These are phyloP conservation scores for Sceloporus undulatus DNA, from an alignment of 2,113 vertebrate species.

Conservation along the genomic window DNA sequence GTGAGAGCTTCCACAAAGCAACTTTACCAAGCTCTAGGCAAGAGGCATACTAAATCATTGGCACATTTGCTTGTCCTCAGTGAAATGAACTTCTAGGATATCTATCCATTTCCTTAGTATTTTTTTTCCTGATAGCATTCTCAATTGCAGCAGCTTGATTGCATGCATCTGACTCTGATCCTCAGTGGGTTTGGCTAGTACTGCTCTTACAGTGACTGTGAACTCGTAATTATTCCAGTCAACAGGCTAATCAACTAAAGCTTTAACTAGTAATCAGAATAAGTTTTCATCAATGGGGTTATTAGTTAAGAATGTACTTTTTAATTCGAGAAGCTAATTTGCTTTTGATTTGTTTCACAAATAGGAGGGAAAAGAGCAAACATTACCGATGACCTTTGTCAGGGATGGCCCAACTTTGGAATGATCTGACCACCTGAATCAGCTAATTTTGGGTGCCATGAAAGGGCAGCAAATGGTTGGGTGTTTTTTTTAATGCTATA, in stretches of 20 bases:
- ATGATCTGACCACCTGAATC: not conserved
- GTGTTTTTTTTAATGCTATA: not conserved
- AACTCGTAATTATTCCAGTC: not conserved
- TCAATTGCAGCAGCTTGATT: not conserved
- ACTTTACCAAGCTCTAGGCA: not conserved
- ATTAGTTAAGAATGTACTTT: not conserved
- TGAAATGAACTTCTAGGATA: conserved; percentile 25
- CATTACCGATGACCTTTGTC: not conserved
- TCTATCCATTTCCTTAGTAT: not conserved
- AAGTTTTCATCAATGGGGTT: not conserved
- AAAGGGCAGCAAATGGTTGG: not conserved
- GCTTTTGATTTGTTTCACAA: not conserved
- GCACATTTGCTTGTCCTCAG: not conserved
- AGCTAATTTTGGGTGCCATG: not conserved
- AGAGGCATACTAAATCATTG: not conserved
- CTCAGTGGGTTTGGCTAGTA: not conserved
- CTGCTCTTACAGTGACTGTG: not conserved
- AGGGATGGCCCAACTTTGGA: not conserved
- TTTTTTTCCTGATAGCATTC: not conserved
- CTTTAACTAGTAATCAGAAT: not conserved
- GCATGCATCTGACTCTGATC: not conserved
- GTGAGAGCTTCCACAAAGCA: conserved; percentile 17
- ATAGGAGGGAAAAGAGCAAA: not conserved
- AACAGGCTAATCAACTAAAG: not conserved
- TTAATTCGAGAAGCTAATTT: not conserved